These are phyloP conservation scores for Pelecanus crispus DNA, from an alignment of 2,113 vertebrate genomes.

Conservation along the genomic window DNA sequence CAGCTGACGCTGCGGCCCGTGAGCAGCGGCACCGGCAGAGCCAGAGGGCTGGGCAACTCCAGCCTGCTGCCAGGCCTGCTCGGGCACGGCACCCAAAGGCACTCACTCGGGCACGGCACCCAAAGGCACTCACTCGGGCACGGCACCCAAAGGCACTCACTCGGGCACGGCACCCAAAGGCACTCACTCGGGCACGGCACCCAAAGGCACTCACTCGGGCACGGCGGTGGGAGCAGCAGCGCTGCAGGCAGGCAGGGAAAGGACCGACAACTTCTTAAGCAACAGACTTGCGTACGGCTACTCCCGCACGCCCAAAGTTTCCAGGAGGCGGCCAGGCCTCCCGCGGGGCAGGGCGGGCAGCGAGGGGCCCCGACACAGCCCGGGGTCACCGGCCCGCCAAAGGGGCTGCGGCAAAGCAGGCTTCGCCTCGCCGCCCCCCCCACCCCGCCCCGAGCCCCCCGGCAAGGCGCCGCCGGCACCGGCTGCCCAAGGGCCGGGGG, in stretches of 20 bases:
- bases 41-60: background rate
- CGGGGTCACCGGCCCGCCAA: too few species aligned
- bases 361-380: background rate
- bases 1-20: rapidly evolving
- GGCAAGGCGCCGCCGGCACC: too few species aligned
- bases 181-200: background rate
- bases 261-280: background rate
- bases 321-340: background rate
- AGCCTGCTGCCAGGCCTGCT: background rate
- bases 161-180: background rate
- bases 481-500: background rate
- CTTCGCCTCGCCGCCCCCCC: too few species aligned
- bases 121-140: rapidly evolving
- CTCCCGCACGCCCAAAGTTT: background rate
- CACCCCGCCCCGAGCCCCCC: background rate
- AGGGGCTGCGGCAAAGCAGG: background rate
- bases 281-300: rapidly evolving
- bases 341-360: background rate
- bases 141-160: background rate
- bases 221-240: background rate
- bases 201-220: background rate
- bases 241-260: background rate
- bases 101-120: background rate
- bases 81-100: background rate
- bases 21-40: too few species aligned